A percentile compares a stretch with the other conserved stretches of the same genome.
These are phyloP conservation scores for Thermophis baileyi DNA, from an alignment of 2,113 vertebrate genomes.

Conservation along the genomic window DNA sequence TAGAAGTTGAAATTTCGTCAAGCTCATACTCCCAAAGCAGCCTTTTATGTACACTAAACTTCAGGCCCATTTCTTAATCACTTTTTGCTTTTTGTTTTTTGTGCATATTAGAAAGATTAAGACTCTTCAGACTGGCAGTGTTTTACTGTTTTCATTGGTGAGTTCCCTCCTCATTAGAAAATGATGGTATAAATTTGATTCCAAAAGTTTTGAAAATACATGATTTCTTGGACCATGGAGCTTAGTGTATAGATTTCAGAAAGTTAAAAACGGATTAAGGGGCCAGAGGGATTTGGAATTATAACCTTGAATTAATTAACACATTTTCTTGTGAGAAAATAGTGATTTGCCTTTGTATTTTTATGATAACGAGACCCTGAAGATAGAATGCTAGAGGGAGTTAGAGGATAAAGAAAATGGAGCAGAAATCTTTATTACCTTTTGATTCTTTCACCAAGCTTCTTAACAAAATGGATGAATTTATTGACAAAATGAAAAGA, in stretches of 20 bases:
- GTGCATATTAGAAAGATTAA: not conserved
- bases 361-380: not conserved
- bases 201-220: not conserved
- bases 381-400: not conserved
- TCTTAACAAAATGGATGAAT: not conserved
- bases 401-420: not conserved
- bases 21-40: not conserved
- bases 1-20: not conserved
- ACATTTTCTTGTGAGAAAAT: not conserved
- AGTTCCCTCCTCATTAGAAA: not conserved
- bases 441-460: not conserved
- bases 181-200: not conserved
- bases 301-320: not conserved
- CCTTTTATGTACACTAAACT: not conserved
- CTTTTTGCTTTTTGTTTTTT: not conserved
- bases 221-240: not conserved
- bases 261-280: not conserved
- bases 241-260: not conserved
- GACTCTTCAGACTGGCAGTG: not conserved
- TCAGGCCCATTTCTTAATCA: not conserved
- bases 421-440: not conserved
- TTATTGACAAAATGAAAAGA: not conserved
- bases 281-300: not conserved
- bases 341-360: not conserved
- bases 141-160: not conserved